Base-by-base conservation (phyloP, 2,797 vertebrate genomes). In the Melanotaenia nigrans region DNA sequence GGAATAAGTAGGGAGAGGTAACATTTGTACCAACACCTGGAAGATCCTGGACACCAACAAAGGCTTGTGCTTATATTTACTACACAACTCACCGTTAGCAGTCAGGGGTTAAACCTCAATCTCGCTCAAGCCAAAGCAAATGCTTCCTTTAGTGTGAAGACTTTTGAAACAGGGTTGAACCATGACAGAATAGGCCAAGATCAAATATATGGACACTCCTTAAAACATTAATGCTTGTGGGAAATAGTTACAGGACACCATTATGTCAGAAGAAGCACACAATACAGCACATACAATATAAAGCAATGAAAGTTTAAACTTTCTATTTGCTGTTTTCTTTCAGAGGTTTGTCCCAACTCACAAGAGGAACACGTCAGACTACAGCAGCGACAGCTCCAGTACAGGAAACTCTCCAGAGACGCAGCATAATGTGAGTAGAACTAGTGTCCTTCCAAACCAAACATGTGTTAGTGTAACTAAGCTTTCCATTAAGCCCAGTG, bases 391-490 rank as follows among this genome's bases (percentile, higher is more conserved):
- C 72, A 75, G 78, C 65, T 94, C 91, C 78, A 92, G 92, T 4
- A 86, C 91, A 2, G 91, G 91, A 40, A 90, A 92, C 89, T 94
- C 92, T 67, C 91, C 90, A 0, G 94, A 95, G 81, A 83, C 36
- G 24, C 93, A 88, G 63, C 92, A 93, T n/a, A 87, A 93, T 9
- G 94, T 95, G 83, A 94, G 94, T 87, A 13, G 18, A 57, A 6
- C 20, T 16, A 0, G 0, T 56, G 38, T 40, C 42, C 32, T 18
- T 1, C 28, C 54, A 16, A 58, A 53, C 47, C 38, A 40, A 3
- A 12, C 42, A 11, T 3, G 56, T 79, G 42, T 18, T 2, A 35
- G 28, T 69, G 5, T 30, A 65, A 65, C 63, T 45, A 14, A 13
- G 20, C 35, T 1, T 25, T 38, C 30, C 9, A 4, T 14, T 5